Conservation (phyloP, 2,888 invertebrate species). For the Girardia tigrina region DNA sequence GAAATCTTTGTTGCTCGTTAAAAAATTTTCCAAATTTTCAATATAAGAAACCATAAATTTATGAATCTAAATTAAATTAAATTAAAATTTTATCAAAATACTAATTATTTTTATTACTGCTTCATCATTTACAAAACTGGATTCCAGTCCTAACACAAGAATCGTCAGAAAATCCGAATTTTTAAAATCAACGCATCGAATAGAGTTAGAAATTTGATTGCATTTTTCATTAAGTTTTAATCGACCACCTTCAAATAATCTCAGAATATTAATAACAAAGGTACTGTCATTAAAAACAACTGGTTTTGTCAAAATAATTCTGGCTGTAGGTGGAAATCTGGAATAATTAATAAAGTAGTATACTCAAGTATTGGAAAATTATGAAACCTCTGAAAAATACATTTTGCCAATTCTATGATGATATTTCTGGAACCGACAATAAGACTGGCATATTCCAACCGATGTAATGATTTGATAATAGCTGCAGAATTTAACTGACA, state of each 20-base stretch:
- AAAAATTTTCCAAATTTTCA: conserved; percentile 12
- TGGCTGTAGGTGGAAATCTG: background rate
- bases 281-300: background rate
- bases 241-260: background rate
- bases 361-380: background rate
- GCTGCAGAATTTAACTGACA: background rate
- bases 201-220: background rate
- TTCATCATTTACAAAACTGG: background rate
- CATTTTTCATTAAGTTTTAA: background rate
- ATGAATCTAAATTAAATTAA: background rate
- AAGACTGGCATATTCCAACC: background rate
- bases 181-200: background rate
- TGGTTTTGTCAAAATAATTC: background rate
- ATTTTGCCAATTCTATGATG: background rate
- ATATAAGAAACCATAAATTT: background rate
- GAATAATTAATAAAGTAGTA: background rate
- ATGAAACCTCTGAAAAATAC: background rate
- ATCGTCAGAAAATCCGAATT: background rate
- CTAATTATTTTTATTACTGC: background rate
- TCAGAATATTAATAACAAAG: background rate
- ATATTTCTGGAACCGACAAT: background rate
- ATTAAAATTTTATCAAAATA: background rate
- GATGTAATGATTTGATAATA: background rate
- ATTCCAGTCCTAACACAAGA: background rate
- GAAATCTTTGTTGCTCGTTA: background rate